Evolutionary conservation across 2,888 invertebrate genomes (phyloP).

Genomic region (Leptinotarsa peninsularis): DNA sequence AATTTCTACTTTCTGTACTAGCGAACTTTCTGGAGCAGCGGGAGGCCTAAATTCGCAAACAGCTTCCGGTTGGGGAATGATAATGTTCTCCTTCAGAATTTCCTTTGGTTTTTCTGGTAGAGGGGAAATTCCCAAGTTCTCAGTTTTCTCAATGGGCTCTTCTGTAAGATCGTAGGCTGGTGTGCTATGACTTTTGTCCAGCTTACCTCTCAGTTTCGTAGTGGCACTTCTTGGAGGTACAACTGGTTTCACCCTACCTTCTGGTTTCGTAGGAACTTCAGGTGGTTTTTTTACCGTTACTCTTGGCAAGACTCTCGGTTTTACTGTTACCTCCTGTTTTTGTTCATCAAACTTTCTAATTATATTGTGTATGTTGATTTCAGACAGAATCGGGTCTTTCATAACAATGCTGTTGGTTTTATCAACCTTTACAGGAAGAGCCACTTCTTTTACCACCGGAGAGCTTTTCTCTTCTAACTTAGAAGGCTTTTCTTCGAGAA

Average conservation of each 20-base stretch:
- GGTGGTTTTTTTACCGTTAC: constrained; percentile 57
- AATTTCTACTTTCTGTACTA: constrained; percentile 27
- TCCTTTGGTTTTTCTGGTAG: constrained; percentile 21
- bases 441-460: neutral
- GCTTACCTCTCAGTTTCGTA: constrained; percentile 67
- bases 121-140: constrained; percentile 31
- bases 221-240: constrained; percentile 61
- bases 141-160: constrained; percentile 33
- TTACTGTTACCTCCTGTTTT: constrained; percentile 45
- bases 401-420: constrained; percentile 21
- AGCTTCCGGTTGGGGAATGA: constrained; percentile 44
- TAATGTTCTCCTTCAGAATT: constrained; percentile 32
- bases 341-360: constrained; percentile 64
- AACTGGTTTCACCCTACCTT: constrained; percentile 56
- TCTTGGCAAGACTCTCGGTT: constrained; percentile 59
- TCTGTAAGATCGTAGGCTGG: constrained; percentile 78
- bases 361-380: constrained; percentile 63
- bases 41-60: constrained; percentile 51
- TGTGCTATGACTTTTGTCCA: constrained; percentile 87
- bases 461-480: constrained; percentile 25
- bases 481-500: constrained; percentile 31
- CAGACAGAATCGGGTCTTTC: constrained; percentile 59
- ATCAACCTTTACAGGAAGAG: neutral
- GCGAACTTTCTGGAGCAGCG: constrained; percentile 36
- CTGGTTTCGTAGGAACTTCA: constrained; percentile 60